Evolutionary conservation across 1,140 invertebrate genomes (phyloP).

Genomic region (Drosophila mayri): DNA sequence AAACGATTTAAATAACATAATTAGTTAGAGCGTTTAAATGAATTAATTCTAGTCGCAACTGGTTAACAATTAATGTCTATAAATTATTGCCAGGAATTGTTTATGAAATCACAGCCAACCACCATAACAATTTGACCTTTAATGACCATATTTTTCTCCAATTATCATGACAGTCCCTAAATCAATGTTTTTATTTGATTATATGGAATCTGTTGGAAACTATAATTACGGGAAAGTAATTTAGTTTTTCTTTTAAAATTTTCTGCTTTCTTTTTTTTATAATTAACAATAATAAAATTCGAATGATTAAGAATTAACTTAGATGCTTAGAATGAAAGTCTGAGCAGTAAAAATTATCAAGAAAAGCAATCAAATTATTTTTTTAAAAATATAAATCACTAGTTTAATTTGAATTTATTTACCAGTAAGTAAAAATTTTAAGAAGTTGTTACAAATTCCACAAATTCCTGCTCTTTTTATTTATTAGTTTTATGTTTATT

Average conservation of each 20-base stretch:
- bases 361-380: not conserved
- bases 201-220: not conserved
- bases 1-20: not conserved
- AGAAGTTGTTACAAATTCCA: not conserved
- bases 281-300: not conserved
- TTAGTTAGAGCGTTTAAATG: not conserved
- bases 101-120: not conserved
- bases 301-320: not conserved
- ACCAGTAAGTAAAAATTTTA: not conserved
- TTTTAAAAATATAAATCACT: not conserved
- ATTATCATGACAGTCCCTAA: not conserved
- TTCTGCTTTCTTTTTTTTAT: not conserved
- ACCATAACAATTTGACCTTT: not conserved
- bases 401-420: not conserved
- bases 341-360: not conserved
- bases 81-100: slow-evolving; percentile 2
- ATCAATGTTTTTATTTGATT: not conserved
- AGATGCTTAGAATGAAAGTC: too few species aligned
- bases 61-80: not conserved
- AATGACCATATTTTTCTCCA: not conserved
- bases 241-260: not conserved
- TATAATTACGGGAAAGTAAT: not conserved
- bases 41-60: not conserved
- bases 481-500: not conserved
- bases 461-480: not conserved